phyloP scores from a whole-genome alignment of 2,113 vertebrate genomes.

The Sylvilagus bachmani region DNA sequence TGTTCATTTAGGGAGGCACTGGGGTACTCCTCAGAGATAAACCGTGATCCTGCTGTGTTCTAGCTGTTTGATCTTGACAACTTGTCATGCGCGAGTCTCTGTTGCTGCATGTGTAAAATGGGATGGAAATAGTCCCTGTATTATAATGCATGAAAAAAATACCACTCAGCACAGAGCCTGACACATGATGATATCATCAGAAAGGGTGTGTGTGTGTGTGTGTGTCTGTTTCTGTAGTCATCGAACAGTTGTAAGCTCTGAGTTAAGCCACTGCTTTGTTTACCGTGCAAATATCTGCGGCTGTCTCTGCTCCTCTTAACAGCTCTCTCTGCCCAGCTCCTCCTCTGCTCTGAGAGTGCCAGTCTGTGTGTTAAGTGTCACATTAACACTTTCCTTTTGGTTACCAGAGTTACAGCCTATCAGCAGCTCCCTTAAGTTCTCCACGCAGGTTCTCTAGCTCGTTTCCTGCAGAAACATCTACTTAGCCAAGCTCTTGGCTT shows the following conservation, averaged over 20 bases:
- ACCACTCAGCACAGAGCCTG: no score
- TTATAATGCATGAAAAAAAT: not conserved
- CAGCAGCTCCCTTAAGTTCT: conserved; percentile 17
- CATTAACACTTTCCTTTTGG: conserved; percentile 40
- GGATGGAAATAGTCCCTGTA: not conserved
- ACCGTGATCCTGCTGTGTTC: not conserved
- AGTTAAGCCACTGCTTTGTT: not conserved
- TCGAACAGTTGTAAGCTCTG: not conserved
- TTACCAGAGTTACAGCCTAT: conserved; percentile 68
- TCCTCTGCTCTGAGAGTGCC: conserved; percentile 33
- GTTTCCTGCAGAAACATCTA: conserved; percentile 34
- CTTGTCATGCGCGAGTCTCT: not conserved
- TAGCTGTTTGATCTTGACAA: not conserved
- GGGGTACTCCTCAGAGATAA: not conserved
- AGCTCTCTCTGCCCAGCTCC: conserved; percentile 19
- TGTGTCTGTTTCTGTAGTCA: not conserved
- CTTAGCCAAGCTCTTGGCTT: conserved; percentile 12
- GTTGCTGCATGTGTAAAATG: not conserved
- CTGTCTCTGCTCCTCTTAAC: not conserved
- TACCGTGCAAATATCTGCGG: not conserved
- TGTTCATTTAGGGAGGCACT: not conserved
- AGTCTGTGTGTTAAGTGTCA: conserved; percentile 48
- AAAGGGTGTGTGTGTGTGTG: not conserved
- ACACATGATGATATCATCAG: not conserved
- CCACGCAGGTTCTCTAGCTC: not conserved